Evolutionary conservation across 2,113 vertebrate species (phyloP).

Genomic region (Leptocoma aspasia): DNA sequence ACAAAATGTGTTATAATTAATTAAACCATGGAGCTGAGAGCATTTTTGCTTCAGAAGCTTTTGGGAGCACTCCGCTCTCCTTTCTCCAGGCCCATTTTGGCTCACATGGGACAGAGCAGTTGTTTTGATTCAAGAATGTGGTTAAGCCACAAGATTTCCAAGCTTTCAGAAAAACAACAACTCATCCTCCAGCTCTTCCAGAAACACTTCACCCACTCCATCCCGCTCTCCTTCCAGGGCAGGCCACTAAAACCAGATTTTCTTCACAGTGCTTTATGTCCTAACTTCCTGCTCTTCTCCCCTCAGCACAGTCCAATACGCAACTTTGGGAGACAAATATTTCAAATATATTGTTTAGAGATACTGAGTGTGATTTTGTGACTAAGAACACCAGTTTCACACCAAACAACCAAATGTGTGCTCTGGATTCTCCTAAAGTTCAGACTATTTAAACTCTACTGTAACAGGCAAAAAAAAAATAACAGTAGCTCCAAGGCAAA

Average conservation of each 20-base stretch:
- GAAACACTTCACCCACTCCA: not conserved
- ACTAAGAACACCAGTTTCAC: not conserved
- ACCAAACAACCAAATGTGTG: not conserved
- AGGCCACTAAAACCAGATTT: not conserved
- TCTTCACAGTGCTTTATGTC: not conserved
- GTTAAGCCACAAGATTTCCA: constrained; percentile 20
- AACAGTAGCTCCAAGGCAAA: not conserved
- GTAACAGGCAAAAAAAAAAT: not conserved
- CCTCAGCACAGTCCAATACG: not conserved
- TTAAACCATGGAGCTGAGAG: not conserved
- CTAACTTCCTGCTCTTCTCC: not conserved
- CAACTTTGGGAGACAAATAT: not conserved
- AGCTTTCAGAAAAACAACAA: not conserved
- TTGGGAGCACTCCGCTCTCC: not conserved
- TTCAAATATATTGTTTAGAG: not conserved
- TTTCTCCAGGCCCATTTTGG: not conserved
- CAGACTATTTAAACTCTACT: not conserved
- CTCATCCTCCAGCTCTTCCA: not conserved
- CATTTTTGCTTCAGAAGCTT: not conserved
- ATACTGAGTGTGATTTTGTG: not conserved
- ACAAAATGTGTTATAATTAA: not conserved
- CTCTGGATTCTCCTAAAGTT: not conserved
- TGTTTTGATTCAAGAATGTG: constrained; percentile 1
- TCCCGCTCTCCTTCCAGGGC: accelerated
- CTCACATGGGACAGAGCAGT: not conserved